These are phyloP conservation scores for Ectemnius continuus DNA, from an alignment of 2,888 invertebrate species.

Conservation along the genomic window DNA sequence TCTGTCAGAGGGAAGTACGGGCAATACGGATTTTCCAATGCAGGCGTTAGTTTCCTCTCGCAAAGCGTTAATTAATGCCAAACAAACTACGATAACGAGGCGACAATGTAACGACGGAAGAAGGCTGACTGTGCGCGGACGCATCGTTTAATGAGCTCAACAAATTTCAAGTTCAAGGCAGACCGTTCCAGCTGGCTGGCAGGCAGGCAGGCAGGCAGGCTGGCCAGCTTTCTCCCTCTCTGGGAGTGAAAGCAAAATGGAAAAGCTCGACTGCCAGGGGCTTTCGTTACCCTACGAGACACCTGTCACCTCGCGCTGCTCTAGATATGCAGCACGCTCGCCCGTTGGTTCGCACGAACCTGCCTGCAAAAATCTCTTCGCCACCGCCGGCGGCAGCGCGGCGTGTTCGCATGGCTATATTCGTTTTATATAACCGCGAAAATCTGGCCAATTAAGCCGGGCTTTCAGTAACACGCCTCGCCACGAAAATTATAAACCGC, in stretches of 20 bases:
- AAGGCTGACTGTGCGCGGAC: slow-evolving; percentile 20
- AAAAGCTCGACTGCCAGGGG: not conserved
- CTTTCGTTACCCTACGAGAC: slow-evolving; percentile 27
- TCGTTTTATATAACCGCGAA: slow-evolving; percentile 6
- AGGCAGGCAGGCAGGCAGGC: no score
- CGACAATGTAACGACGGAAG: slow-evolving; percentile 31
- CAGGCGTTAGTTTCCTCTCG: no score
- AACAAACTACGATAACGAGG: slow-evolving; percentile 45
- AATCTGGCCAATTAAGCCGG: not conserved
- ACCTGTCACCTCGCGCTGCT: slow-evolving; percentile 38
- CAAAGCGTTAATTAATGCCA: slow-evolving; percentile 50
- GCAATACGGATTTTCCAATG: no score
- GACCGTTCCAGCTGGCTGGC: slow-evolving; percentile 1
- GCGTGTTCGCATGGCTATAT: slow-evolving; percentile 34
- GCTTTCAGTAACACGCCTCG: no score
- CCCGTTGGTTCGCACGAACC: not conserved
- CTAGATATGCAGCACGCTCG: not conserved
- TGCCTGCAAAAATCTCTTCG: slow-evolving; percentile 29
- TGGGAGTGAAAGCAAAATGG: slow-evolving; percentile 5
- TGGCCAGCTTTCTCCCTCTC: no score
- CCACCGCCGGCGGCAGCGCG: slow-evolving; percentile 18
- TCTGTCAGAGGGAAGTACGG: no score
- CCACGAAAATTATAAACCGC: slow-evolving; percentile 1
- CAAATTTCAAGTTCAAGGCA: slow-evolving; percentile 52
- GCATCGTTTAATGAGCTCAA: slow-evolving; percentile 8